These are phyloP conservation scores for Calephelis virginiensis DNA, from an alignment of 1,140 invertebrate species.

Conservation along the genomic window DNA sequence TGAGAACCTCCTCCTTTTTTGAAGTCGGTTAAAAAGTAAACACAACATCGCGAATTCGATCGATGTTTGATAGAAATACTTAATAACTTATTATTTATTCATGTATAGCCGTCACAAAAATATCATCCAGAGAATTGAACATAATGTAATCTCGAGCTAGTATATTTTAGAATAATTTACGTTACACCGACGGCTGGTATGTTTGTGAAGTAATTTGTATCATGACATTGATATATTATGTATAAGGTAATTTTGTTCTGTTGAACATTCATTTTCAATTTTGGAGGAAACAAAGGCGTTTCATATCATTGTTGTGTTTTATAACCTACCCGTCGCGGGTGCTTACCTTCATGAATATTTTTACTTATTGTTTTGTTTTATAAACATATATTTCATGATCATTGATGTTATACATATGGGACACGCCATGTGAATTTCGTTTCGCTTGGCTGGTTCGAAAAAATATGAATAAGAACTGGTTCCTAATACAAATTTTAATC, in stretches of 20 bases:
- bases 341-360: too few species aligned
- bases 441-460: too few species aligned
- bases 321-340: not conserved
- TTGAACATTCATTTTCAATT: conserved; percentile 7
- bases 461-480: too few species aligned
- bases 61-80: not conserved
- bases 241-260: conserved; percentile 1
- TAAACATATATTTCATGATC: too few species aligned
- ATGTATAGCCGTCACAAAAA: conserved; percentile 23
- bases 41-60: not conserved
- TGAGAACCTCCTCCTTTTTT: too few species aligned
- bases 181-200: not conserved
- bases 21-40: too few species aligned
- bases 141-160: conserved; percentile 6
- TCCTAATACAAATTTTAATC: too few species aligned
- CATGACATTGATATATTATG: conserved; percentile 11
- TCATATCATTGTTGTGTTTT: conserved; percentile 16
- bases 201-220: not conserved
- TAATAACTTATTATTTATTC: conserved; percentile 18
- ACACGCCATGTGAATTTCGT: too few species aligned
- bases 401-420: too few species aligned
- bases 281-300: not conserved
- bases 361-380: too few species aligned
- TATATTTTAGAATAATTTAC: conserved; percentile 12
- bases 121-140: conserved; percentile 28